Evolutionary conservation across 2,888 invertebrate genomes (phyloP).

Genomic region (Tiliacea aurago): DNA sequence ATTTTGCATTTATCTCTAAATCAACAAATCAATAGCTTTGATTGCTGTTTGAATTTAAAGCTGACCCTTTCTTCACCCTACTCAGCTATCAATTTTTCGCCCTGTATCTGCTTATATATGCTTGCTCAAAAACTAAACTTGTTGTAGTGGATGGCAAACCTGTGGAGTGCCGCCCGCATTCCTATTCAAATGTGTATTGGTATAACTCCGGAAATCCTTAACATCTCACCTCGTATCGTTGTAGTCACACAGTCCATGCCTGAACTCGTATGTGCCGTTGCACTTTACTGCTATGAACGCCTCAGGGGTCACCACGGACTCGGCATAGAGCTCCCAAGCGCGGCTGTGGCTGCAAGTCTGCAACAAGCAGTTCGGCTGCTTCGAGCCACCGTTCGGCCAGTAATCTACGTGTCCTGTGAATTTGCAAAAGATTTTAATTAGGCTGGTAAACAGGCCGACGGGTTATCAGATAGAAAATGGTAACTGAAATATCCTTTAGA

Average conservation of each 20-base stretch:
- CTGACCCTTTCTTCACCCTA: no score
- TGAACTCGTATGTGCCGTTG: conserved; percentile 73
- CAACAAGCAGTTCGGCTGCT: conserved; percentile 82
- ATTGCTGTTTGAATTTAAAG: no score
- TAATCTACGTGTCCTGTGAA: conserved; percentile 84
- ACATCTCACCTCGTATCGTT: conserved; percentile 69
- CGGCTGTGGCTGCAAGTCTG: conserved; percentile 85
- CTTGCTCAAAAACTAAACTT: background rate
- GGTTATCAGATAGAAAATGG: background rate
- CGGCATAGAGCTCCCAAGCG: conserved; percentile 76
- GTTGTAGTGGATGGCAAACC: no score
- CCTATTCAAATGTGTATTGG: no score
- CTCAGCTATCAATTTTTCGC: no score
- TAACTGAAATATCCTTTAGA: background rate
- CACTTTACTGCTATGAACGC: conserved; percentile 78
- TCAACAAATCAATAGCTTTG: no score
- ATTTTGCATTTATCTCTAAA: no score
- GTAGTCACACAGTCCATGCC: conserved; percentile 68
- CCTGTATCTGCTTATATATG: no score
- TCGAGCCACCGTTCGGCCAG: conserved; percentile 81
- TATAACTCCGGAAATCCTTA: background rate
- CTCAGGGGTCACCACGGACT: conserved; percentile 70
- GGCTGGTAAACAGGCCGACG: conserved; percentile 16
- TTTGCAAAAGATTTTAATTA: background rate
- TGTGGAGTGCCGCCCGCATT: background rate